Percentiles rank a stretch among this genome's conserved stretches.
phyloP scores from a whole-genome alignment of 64 coral and sea anemone genomes.

The Orbicella faveolata region DNA sequence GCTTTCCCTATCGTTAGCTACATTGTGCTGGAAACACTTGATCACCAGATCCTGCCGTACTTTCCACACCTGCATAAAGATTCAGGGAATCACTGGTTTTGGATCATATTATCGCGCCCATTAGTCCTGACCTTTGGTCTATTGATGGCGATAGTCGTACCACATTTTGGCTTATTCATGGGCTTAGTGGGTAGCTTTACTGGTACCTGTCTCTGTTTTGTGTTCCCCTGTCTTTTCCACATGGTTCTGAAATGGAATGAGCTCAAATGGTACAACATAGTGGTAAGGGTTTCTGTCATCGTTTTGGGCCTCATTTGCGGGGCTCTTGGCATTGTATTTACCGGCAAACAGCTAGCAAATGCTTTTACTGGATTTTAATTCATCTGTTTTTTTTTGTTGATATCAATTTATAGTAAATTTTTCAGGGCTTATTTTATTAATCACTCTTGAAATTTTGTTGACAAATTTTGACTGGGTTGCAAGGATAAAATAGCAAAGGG shows the following conservation, averaged over 20 bases:
- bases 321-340: constrained; percentile 80
- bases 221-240: constrained; percentile 72
- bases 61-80: constrained; percentile 73
- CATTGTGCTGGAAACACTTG: constrained; percentile 76
- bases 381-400: too few species aligned
- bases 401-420: too few species aligned
- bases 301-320: constrained; percentile 84
- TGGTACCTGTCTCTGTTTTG: constrained; percentile 81
- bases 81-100: constrained; percentile 69
- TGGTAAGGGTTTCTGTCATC: constrained; percentile 62
- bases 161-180: constrained; percentile 87
- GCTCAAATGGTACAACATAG: constrained; percentile 77
- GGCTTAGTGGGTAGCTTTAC: constrained; percentile 90
- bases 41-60: constrained; percentile 62
- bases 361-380: constrained; percentile 7
- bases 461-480: too few species aligned
- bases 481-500: too few species aligned
- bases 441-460: too few species aligned
- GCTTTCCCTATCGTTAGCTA: constrained; percentile 85
- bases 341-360: constrained; percentile 70
- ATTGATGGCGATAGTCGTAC: constrained; percentile 72
- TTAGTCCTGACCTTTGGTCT: constrained; percentile 72
- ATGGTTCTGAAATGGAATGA: constrained; percentile 87
- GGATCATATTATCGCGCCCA: constrained; percentile 60
- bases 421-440: too few species aligned